phyloP scores from a whole-genome alignment of 2,797 vertebrate species.

The Huso huso region DNA sequence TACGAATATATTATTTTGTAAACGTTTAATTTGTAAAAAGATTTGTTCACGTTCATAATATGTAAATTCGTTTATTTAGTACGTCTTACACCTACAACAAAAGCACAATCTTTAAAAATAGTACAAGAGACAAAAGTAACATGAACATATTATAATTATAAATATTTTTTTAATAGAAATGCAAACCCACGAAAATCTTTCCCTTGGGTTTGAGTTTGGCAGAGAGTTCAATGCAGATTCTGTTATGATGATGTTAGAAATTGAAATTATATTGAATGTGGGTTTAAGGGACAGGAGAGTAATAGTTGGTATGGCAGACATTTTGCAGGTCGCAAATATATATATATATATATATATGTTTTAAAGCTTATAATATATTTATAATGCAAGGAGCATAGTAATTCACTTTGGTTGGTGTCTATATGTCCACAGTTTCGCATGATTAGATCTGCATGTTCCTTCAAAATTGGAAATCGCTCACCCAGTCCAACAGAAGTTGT shows the following conservation, averaged over 20 bases:
- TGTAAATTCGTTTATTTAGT: conserved; percentile 2
- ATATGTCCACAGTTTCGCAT: conserved; percentile 25
- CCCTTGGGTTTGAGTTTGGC: too few species aligned
- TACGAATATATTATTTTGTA: neutral
- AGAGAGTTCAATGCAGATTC: too few species aligned
- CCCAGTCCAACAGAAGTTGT: conserved; percentile 30
- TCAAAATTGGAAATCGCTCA: conserved; percentile 45
- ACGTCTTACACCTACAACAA: too few species aligned
- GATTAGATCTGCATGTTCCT: conserved; percentile 36
- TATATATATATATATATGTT: conserved; percentile 6
- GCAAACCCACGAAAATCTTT: too few species aligned
- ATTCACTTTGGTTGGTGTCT: conserved; percentile 24
- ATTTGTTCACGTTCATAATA: conserved; percentile 13
- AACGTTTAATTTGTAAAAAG: conserved; percentile 14
- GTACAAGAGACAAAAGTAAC: neutral
- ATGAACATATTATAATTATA: neutral
- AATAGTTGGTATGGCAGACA: conserved; percentile 5
- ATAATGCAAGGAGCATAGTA: conserved; percentile 18
- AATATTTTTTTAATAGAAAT: too few species aligned
- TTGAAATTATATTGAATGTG: too few species aligned
- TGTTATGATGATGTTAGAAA: too few species aligned
- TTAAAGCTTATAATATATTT: conserved; percentile 21
- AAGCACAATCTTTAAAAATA: too few species aligned
- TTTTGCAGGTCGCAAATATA: conserved; percentile 9
- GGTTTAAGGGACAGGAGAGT: conserved; percentile 1